Evolutionary conservation across 1,140 invertebrate species (phyloP).

Genomic region (Plectus sambesii): DNA sequence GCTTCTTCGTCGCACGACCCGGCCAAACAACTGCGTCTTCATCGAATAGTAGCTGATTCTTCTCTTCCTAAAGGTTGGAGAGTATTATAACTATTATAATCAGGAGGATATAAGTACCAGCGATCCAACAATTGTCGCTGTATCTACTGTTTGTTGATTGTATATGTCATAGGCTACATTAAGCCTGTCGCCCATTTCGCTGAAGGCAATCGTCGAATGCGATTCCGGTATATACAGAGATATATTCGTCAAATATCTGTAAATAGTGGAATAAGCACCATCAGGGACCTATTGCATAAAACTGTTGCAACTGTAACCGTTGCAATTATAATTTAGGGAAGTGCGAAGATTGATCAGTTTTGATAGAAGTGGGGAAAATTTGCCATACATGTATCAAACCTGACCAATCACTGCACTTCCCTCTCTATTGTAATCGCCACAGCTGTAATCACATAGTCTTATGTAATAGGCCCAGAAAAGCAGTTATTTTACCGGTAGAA

Average conservation of each 20-base stretch:
- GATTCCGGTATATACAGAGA: background rate
- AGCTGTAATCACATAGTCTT: too few species aligned
- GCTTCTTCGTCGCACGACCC: constrained; percentile 25
- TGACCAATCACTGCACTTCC: too few species aligned
- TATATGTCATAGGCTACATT: constrained; percentile 35
- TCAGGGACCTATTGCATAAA: too few species aligned
- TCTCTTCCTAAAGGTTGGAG: constrained; percentile 7
- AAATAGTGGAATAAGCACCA: too few species aligned
- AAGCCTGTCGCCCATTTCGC: constrained; percentile 36
- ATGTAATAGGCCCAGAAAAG: too few species aligned
- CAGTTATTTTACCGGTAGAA: constrained; percentile 22
- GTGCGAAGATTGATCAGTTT: too few species aligned
- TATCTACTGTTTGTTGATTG: constrained; percentile 25
- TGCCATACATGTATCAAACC: too few species aligned
- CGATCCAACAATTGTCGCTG: constrained; percentile 24
- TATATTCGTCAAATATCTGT: constrained; percentile 5
- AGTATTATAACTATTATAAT: constrained; percentile 1
- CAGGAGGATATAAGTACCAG: too few species aligned
- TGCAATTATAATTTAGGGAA: too few species aligned
- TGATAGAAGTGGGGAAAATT: too few species aligned
- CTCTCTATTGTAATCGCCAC: too few species aligned
- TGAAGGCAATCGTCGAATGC: constrained; percentile 29
- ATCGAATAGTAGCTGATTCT: constrained; percentile 10
- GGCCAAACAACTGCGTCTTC: constrained; percentile 37
- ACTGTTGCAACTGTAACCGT: too few species aligned